phyloP scores from a whole-genome alignment of 2,113 vertebrate species.

The Apodemus sylvaticus region DNA sequence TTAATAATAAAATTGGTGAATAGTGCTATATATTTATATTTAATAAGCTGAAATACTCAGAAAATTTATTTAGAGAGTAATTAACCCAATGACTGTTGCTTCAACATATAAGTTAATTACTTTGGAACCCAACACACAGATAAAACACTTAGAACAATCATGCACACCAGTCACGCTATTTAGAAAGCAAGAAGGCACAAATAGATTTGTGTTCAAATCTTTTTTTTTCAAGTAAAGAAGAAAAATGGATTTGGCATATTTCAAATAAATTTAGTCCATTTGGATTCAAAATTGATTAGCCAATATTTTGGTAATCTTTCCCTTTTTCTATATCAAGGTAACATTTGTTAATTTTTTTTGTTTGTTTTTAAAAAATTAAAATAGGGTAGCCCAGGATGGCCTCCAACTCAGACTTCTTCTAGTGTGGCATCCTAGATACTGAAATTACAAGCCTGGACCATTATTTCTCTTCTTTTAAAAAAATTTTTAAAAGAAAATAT shows the following conservation, averaged over 20 bases:
- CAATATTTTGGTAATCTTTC: background rate
- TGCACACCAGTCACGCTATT: background rate
- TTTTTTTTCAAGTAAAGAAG: background rate
- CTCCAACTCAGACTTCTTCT: background rate
- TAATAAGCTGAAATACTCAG: background rate
- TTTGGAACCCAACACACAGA: background rate
- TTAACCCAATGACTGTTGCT: too few relatives aligned
- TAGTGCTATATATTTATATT: background rate
- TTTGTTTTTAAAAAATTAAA: background rate
- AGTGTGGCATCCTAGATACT: background rate
- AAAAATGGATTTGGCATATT: background rate
- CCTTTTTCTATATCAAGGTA: background rate
- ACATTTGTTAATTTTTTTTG: background rate
- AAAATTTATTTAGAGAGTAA: background rate
- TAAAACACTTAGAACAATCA: background rate
- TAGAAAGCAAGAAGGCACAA: constrained; percentile 17
- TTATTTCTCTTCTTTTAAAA: background rate
- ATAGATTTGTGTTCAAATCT: background rate
- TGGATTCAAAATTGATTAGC: background rate
- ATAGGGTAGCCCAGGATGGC: background rate
- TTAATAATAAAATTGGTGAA: background rate
- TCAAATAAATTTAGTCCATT: background rate
- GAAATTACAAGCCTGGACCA: background rate
- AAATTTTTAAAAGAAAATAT: background rate
- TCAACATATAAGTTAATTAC: too few relatives aligned